phyloP scores from a whole-genome alignment of 1,140 invertebrate species.

The Zaprionus lachaisei region DNA sequence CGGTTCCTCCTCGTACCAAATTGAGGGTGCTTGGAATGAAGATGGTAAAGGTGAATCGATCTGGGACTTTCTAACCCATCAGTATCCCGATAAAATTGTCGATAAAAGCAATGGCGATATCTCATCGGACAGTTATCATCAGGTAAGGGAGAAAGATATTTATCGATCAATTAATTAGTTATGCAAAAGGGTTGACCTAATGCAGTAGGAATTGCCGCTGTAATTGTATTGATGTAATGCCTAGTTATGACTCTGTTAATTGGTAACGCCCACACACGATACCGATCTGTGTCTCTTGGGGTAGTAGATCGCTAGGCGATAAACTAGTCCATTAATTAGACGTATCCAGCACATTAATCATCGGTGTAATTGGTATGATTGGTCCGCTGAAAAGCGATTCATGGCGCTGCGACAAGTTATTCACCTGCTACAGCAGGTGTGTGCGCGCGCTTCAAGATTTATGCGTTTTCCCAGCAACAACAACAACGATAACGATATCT shows the following conservation, averaged over 20 bases:
- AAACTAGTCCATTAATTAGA: slow-evolving; percentile 9
- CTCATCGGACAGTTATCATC: slow-evolving; percentile 86
- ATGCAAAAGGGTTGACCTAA: slow-evolving; percentile 4
- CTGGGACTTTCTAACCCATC: slow-evolving; percentile 86
- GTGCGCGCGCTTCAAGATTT: slow-evolving; percentile 13
- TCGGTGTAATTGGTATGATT: slow-evolving; percentile 13
- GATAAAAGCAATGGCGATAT: slow-evolving; percentile 87
- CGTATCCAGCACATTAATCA: slow-evolving; percentile 37
- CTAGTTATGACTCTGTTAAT: neutral
- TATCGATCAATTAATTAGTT: neutral
- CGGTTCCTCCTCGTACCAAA: slow-evolving; percentile 87
- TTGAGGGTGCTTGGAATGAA: slow-evolving; percentile 90
- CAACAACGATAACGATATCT: neutral
- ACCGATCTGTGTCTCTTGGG: slow-evolving; percentile 1
- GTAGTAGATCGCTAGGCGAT: neutral
- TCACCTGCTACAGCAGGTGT: slow-evolving; percentile 9
- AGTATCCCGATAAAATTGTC: slow-evolving; percentile 84
- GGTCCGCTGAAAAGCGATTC: slow-evolving; percentile 24
- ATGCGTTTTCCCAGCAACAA: slow-evolving; percentile 22
- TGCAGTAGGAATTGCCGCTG: neutral
- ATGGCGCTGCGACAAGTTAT: slow-evolving; percentile 7
- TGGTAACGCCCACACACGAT: slow-evolving; percentile 1
- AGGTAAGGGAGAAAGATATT: slow-evolving; percentile 55
- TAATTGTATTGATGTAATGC: neutral
- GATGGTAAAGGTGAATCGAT: slow-evolving; percentile 87